Base-by-base conservation (phyloP, 2,797 vertebrate species). In the Sebastes jordani region DNA sequence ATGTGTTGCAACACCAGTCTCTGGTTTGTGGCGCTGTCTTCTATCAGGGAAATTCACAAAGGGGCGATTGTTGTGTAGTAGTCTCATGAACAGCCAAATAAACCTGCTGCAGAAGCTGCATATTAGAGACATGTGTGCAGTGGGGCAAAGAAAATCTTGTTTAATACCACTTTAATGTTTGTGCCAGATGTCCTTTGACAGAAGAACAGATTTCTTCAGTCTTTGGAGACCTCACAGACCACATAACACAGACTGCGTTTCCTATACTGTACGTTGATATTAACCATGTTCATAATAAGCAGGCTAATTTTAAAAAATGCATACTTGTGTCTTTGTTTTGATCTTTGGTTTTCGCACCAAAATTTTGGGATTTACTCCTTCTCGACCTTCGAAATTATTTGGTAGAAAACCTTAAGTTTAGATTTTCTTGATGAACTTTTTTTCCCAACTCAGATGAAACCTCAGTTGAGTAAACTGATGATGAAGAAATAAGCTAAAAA, bases 121-220 rank as follows among this genome's bases (percentile, higher is more conserved):
- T 27, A 25, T 62, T 59, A 27, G 8, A 68, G n/a, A 49, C 42
- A 23, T 78, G 13, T 56, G 55, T 38, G 66, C 49, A 59, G n/a
- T 0, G 13, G 22, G 13, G 18, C 6, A 6, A 36, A 0, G 20
- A 46, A 58, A 75, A 69, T 38, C 71, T 61, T 4, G 8, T 78
- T 86, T 61, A 84, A 84, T 38, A 42, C 46, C 65, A 60, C 67
- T 36, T 36, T 30, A 63, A 55, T 36, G 36, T 68, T 71, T 3
- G 3, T 42, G 23, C 61, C 74, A 81, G 74, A 38, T 59, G 70
- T 66, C 67, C 13, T 59, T 9, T n/a, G 55, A 73, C 38, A 60
- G 60, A 61, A 20, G 32, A 62, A 7, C 23, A 30, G 54, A 67
- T 54, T 66, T n/a, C 8, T 5, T 55, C 2, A 38, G 32, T 36